phyloP scores from a whole-genome alignment of 2,797 vertebrate species.

The Girardinus metallicus region DNA sequence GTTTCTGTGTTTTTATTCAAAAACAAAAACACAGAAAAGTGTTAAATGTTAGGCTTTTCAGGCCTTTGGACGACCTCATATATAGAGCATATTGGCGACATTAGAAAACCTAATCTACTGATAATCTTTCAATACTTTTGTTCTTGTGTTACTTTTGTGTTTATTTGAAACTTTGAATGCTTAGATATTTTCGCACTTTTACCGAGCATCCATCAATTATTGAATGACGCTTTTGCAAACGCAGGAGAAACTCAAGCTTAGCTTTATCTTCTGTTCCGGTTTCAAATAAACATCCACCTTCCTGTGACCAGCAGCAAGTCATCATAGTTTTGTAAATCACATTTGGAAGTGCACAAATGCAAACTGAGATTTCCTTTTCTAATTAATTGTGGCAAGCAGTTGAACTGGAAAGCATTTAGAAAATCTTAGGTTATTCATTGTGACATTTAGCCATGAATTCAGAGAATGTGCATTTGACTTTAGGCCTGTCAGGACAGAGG shows the following conservation, averaged over 20 bases:
- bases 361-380: slow-evolving; percentile 18
- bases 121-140: background rate
- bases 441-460: background rate
- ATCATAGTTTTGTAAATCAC: slow-evolving; percentile 33
- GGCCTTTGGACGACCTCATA: background rate
- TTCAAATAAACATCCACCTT: slow-evolving; percentile 44
- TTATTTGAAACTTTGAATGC: slow-evolving; percentile 15
- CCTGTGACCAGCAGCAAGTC: slow-evolving; percentile 25
- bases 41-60: background rate
- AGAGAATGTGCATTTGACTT: background rate
- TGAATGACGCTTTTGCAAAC: slow-evolving; percentile 14
- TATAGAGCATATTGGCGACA: background rate
- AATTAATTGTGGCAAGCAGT: background rate
- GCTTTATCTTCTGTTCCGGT: slow-evolving; percentile 34
- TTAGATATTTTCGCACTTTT: slow-evolving; percentile 14
- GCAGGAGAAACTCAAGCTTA: slow-evolving; percentile 1
- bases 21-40: background rate
- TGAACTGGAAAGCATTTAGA: background rate
- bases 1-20: too few species aligned
- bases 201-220: slow-evolving; percentile 17
- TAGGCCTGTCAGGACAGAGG: slow-evolving; percentile 84
- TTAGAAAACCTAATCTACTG: background rate
- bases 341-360: slow-evolving; percentile 35
- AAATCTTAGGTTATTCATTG: background rate
- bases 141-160: slow-evolving; percentile 24